phyloP scores from a whole-genome alignment of 2,113 vertebrate genomes.

The Gopherus flavomarginatus region DNA sequence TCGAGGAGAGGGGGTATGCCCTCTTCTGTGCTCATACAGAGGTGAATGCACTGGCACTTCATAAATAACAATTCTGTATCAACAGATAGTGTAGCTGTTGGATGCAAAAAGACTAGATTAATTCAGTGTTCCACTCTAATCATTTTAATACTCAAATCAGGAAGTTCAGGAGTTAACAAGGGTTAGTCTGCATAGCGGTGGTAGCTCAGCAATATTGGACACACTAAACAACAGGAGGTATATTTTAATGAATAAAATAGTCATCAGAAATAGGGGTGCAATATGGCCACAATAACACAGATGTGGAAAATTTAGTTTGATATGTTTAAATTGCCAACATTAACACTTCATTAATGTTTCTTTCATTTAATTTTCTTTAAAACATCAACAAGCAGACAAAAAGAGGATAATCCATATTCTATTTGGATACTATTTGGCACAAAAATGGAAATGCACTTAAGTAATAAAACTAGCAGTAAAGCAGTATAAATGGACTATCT shows the following conservation, averaged over 20 bases:
- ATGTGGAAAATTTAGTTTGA: background rate
- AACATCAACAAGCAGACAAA: background rate
- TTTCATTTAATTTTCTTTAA: background rate
- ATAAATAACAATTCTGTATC: background rate
- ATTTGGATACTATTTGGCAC: background rate
- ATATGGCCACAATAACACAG: background rate
- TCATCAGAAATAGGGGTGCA: background rate
- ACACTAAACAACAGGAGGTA: background rate
- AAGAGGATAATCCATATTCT: background rate
- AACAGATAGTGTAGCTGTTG: background rate
- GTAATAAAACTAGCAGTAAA: background rate
- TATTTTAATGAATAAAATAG: background rate
- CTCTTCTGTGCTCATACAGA: background rate
- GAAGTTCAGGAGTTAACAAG: background rate
- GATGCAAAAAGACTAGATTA: background rate
- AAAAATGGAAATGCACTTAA: background rate
- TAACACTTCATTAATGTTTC: background rate
- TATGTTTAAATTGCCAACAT: background rate
- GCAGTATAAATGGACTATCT: background rate
- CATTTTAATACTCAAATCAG: background rate
- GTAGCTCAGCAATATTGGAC: background rate
- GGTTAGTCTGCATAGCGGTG: accelerated
- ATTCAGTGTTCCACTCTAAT: accelerated
- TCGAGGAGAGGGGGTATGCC: background rate
- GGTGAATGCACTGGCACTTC: background rate